Conservation (phyloP, 2,888 invertebrate genomes). For the Polymixis flavicincta region DNA sequence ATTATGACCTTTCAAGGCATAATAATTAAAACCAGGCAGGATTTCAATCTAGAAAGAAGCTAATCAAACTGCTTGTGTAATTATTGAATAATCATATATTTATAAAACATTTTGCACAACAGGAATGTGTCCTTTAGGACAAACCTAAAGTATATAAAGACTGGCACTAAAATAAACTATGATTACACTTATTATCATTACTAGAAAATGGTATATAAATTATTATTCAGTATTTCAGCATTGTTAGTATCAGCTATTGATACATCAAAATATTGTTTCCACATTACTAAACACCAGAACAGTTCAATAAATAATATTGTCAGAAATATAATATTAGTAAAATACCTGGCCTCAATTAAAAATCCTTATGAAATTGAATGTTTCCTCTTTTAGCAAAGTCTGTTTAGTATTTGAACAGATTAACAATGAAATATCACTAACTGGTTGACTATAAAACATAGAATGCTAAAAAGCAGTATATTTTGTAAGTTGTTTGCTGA, state of each 20-base stretch:
- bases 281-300: conserved; percentile 24
- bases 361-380: conserved; percentile 3
- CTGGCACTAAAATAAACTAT: conserved; percentile 73
- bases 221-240: conserved; percentile 45
- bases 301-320: conserved; percentile 56
- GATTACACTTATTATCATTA: conserved; percentile 57
- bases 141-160: conserved; percentile 72
- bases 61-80: conserved; percentile 62
- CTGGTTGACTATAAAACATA: background rate
- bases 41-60: background rate
- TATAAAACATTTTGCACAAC: conserved; percentile 74
- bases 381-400: conserved; percentile 24
- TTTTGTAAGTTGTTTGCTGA: conserved; percentile 8
- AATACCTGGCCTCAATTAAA: conserved; percentile 24
- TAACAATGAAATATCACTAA: conserved; percentile 1
- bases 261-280: conserved; percentile 47
- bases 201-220: conserved; percentile 60
- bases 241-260: conserved; percentile 40
- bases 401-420: background rate
- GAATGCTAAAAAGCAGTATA: background rate
- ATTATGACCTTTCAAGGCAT: background rate
- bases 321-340: conserved; percentile 33
- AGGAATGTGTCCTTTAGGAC: conserved; percentile 85
- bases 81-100: conserved; percentile 72
- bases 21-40: background rate